Percentiles rank a stretch among this genome's conserved stretches.
Conservation (phyloP, 2,113 vertebrate species). For the Eubucco bourcierii region DNA sequence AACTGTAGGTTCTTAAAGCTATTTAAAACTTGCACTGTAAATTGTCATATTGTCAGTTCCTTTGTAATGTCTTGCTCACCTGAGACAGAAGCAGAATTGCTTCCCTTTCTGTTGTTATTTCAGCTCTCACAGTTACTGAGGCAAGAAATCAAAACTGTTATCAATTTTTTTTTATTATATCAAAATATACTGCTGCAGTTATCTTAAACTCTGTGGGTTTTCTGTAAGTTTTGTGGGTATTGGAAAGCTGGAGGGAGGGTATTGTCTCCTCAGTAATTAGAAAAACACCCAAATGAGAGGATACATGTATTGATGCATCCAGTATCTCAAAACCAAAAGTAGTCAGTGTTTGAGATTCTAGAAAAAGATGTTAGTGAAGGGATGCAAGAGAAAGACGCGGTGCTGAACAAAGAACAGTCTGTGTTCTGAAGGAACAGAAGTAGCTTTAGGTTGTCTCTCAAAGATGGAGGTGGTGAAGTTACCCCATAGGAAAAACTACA, state of each 20-base stretch:
- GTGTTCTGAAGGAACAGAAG: not conserved
- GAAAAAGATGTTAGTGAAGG: not conserved
- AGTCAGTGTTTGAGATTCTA: not conserved
- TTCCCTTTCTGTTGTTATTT: not conserved
- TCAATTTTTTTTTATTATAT: not conserved
- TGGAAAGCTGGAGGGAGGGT: not conserved
- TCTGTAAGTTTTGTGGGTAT: not conserved
- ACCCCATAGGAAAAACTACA: not conserved
- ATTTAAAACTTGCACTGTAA: not conserved
- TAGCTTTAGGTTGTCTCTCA: not conserved
- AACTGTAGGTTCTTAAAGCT: not conserved
- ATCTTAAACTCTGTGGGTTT: not conserved
- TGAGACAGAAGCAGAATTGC: not conserved
- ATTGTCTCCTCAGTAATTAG: not conserved
- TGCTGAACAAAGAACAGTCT: not conserved
- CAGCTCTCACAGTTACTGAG: not conserved
- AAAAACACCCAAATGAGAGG: too few relatives aligned
- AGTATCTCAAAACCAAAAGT: not conserved
- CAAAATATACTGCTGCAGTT: not conserved
- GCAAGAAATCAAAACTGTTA: not conserved
- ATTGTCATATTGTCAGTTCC: not conserved
- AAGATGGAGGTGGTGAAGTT: not conserved
- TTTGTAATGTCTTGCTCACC: slow-evolving; percentile 4
- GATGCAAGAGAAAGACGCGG: not conserved
- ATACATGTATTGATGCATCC: not conserved